Evolutionary conservation across 2,113 vertebrate species (phyloP).

Genomic region (Polypterus bichir): DNA sequence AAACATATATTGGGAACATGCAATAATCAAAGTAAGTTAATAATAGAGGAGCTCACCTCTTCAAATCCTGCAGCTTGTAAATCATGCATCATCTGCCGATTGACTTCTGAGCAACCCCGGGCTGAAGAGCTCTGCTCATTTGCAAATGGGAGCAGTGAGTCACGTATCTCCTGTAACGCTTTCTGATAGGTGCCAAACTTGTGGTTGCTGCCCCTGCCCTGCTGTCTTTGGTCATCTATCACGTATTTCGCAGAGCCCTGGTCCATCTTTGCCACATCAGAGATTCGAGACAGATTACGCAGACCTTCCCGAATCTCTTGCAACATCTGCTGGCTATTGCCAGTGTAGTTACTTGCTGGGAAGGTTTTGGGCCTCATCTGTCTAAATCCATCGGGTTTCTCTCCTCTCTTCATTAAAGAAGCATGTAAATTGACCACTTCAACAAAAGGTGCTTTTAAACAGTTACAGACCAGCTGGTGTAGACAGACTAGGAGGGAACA

Average conservation of each 20-base stretch:
- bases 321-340: slow-evolving; percentile 92
- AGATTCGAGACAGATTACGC: slow-evolving; percentile 78
- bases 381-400: slow-evolving; percentile 91
- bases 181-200: slow-evolving; percentile 80
- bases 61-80: slow-evolving; percentile 75
- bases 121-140: slow-evolving; percentile 57
- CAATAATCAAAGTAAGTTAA: too few relatives aligned
- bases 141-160: slow-evolving; percentile 81
- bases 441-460: slow-evolving; percentile 38
- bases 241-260: slow-evolving; percentile 52
- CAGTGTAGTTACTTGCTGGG: slow-evolving; percentile 82
- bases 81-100: slow-evolving; percentile 73
- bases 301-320: slow-evolving; percentile 94
- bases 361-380: slow-evolving; percentile 98
- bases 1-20: too few relatives aligned
- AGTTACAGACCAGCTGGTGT: slow-evolving; percentile 17
- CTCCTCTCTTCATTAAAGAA: slow-evolving; percentile 92
- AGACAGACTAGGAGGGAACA: neutral
- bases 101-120: slow-evolving; percentile 55
- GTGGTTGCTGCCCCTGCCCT: slow-evolving; percentile 62
- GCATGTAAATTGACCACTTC: slow-evolving; percentile 58
- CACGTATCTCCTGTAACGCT: slow-evolving; percentile 85
- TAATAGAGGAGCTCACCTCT: slow-evolving; percentile 55
- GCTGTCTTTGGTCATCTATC: slow-evolving; percentile 70
- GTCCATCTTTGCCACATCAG: slow-evolving; percentile 71